phyloP scores from a whole-genome alignment of 2,888 invertebrate genomes.

The Drosophila setosimentum region DNA sequence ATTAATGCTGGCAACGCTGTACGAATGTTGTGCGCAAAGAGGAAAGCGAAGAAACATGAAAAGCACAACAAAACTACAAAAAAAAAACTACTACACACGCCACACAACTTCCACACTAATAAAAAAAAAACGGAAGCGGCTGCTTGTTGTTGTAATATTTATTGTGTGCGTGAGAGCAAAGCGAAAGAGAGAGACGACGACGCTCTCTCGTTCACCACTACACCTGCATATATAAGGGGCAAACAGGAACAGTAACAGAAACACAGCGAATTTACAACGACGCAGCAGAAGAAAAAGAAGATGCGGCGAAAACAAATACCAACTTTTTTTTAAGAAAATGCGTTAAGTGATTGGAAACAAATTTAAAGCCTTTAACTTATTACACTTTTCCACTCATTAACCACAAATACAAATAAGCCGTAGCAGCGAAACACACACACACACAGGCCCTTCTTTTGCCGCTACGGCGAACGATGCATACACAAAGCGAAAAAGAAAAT shows the following conservation, averaged over 20 bases:
- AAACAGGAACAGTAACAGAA: constrained; percentile 34
- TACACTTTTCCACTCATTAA: constrained; percentile 4
- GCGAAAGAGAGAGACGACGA: constrained; percentile 14
- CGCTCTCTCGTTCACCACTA: constrained; percentile 49
- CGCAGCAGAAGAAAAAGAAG: constrained; percentile 29
- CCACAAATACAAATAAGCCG: not conserved
- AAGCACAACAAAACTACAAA: constrained; percentile 75
- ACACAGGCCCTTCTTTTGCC: constrained; percentile 8
- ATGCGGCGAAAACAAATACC: constrained; percentile 39
- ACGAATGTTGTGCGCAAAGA: constrained; percentile 54
- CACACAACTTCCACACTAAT: constrained; percentile 26
- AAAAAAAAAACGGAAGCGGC: constrained; percentile 45
- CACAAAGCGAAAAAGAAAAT: constrained; percentile 65
- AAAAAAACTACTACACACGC: constrained; percentile 52
- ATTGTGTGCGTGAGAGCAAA: constrained; percentile 36
- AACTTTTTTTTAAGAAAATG: constrained; percentile 21
- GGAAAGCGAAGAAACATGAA: constrained; percentile 60
- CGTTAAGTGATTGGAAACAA: not conserved
- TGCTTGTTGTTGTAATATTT: constrained; percentile 29
- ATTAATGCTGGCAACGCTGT: constrained; percentile 57
- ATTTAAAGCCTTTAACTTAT: not conserved
- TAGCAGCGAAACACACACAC: constrained; percentile 5
- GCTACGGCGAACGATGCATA: constrained; percentile 63
- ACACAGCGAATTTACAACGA: constrained; percentile 56
- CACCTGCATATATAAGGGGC: constrained; percentile 58